phyloP scores from a whole-genome alignment of 2,797 vertebrate genomes.

The Neoniphon sammara region DNA sequence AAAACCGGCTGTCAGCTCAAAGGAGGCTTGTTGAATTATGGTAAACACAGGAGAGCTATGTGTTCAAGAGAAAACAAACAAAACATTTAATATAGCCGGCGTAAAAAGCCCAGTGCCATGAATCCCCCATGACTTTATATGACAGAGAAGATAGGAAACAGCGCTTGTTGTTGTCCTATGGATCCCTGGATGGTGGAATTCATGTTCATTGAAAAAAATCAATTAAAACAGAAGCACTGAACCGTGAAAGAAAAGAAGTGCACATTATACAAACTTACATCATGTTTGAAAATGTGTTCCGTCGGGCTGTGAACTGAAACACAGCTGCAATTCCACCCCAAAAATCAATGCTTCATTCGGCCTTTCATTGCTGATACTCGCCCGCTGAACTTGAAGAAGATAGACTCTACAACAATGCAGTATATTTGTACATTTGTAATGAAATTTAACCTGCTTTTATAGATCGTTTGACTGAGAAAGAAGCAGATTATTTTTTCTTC shows the following conservation, averaged over 20 bases:
- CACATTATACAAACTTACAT: constrained; percentile 27
- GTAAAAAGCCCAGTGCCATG: constrained; percentile 26
- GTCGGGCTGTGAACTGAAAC: constrained; percentile 33
- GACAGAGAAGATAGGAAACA: constrained; percentile 18
- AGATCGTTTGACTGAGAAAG: constrained; percentile 1
- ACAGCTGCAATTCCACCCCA: constrained; percentile 1
- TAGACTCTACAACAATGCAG: constrained; percentile 21
- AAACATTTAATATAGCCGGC: constrained; percentile 55
- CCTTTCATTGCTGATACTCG: constrained; percentile 41
- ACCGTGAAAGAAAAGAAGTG: constrained; percentile 39
- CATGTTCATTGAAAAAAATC: constrained; percentile 58
- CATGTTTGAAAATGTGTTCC: constrained; percentile 38
- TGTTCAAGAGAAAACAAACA: constrained; percentile 58
- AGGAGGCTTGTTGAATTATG: constrained; percentile 49
- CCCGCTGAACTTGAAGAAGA: constrained; percentile 1
- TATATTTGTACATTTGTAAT: constrained; percentile 39
- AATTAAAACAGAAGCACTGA: constrained; percentile 65
- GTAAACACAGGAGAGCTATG: constrained; percentile 55
- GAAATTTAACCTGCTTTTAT: constrained; percentile 35
- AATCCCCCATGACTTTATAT: constrained; percentile 39
- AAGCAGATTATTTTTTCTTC: neutral
- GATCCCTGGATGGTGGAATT: constrained; percentile 30
- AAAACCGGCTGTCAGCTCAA: constrained; percentile 45
- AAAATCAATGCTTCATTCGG: constrained; percentile 51
- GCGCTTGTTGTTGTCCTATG: constrained; percentile 22